phyloP scores from a whole-genome alignment of 2,113 vertebrate species.

The Ctenomys sociabilis region DNA sequence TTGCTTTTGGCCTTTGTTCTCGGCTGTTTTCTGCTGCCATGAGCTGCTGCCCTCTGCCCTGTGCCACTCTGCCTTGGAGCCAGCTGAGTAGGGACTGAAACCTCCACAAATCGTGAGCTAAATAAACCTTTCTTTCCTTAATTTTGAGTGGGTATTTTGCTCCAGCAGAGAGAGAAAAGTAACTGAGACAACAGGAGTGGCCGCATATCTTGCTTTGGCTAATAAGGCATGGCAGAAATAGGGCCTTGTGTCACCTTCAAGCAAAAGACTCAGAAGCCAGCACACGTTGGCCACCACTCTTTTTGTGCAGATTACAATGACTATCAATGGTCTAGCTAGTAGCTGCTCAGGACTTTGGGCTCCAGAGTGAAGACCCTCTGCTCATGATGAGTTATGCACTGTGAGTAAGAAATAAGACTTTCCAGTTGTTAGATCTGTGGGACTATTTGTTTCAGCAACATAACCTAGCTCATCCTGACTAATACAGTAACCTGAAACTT shows the following conservation, averaged over 20 bases:
- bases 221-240: background rate
- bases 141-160: too few relatives aligned
- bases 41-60: too few relatives aligned
- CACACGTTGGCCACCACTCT: background rate
- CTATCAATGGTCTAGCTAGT: background rate
- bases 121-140: too few relatives aligned
- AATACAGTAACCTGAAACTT: background rate
- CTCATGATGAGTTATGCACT: background rate
- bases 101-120: too few relatives aligned
- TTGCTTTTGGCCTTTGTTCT: too few relatives aligned
- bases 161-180: too few relatives aligned
- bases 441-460: constrained; percentile 14
- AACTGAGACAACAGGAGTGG: background rate
- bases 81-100: too few relatives aligned
- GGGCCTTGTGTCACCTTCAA: background rate
- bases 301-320: background rate
- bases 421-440: background rate
- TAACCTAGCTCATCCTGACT: background rate
- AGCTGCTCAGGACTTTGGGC: background rate
- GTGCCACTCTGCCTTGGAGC: too few relatives aligned
- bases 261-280: background rate
- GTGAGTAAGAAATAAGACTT: background rate
- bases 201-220: background rate
- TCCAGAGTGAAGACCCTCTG: background rate
- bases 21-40: too few relatives aligned